Conservation (phyloP, 2,888 invertebrate genomes). For the Antheraea yamamai region DNA sequence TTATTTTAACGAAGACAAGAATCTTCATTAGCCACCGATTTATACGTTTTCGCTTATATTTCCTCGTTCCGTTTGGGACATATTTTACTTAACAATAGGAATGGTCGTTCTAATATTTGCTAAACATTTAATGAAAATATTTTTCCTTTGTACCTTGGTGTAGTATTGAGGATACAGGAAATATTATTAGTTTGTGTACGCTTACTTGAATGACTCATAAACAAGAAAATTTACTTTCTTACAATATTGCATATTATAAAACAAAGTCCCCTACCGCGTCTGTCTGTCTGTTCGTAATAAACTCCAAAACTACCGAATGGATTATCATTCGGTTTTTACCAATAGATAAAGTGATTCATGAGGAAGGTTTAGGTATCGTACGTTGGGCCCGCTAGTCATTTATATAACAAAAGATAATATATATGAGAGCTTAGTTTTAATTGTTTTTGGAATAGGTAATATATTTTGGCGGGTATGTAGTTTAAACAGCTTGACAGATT, state of each 20-base stretch:
- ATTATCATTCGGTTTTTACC: no score
- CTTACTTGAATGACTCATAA: neutral
- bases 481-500: no score
- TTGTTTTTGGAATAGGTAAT: neutral
- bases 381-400: no score
- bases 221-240: neutral
- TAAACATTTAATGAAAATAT: neutral
- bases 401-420: neutral
- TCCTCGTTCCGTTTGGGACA: neutral
- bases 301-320: no score
- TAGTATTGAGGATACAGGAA: neutral
- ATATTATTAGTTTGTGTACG: neutral
- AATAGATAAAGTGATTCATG: no score
- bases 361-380: no score
- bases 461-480: neutral
- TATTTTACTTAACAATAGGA: neutral
- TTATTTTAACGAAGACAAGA: neutral
- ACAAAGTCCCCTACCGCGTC: neutral
- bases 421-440: neutral
- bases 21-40: neutral
- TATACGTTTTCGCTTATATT: neutral
- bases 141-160: neutral
- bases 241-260: neutral
- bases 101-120: neutral
- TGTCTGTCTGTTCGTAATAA: no score